Base-by-base conservation (phyloP, 2,888 invertebrate genomes). In the Pilophorus perplexus region DNA sequence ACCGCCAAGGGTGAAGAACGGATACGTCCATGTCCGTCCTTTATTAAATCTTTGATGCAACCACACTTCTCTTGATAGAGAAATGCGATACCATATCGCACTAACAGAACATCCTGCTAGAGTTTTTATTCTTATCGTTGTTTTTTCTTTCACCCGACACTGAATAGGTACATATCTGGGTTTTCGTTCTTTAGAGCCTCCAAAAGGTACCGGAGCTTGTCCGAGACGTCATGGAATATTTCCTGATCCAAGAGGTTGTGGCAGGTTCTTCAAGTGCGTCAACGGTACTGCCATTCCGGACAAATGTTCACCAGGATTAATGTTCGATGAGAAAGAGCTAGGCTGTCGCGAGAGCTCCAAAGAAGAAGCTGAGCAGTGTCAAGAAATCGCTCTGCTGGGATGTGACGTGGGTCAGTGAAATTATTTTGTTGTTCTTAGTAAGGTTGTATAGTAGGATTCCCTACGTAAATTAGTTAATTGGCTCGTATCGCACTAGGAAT, bases 261-360 rank as follows among this genome's bases (percentile, higher is more conserved):
- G 71, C 6, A 52, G 68, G 18, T 73, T 69, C 54, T 71, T 69
- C 64, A 71, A 70, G 57, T 73, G 73, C 46, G 67, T 67, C 22
- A 73, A 73, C 25, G 72, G 72, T n/a, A 70, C 71, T 3, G 72
- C 72, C 1, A 40, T 69, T 6, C 59, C 68, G 6, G 72, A 72
- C 23, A 64, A 64, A 12, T 73, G 73, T 62, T 48, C 70, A 10
- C 27, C 64, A 16, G 67, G 67, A 3, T 66, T 71, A 12, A 68
- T 71, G 40, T 73, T 72, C 23, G 73, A 73, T 37, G 71, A 72
- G 25, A 46, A 57, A 14, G 62, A 60, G 6, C 72, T 72, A 42
- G 33, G 68, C 3, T 73, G 73, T 50, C 69, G 73, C 10, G 46
- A 46, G 1, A 69, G 71, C 5, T 71, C 71, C 20, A 62, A 66